Conservation (phyloP, 2,888 invertebrate species). For the Acrobasis consociella region DNA sequence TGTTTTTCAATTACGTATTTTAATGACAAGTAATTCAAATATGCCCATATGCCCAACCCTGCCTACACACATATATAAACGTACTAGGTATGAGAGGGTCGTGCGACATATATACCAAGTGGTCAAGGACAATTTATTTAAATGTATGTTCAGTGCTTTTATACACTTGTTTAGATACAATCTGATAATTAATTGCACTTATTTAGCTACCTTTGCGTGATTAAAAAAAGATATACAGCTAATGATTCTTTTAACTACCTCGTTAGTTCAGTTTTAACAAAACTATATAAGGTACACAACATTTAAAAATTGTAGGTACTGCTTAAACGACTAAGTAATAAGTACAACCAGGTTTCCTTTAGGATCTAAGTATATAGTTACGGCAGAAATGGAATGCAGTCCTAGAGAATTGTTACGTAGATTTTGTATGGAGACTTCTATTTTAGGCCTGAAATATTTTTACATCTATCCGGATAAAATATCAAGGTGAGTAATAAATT, state of each 20-base stretch:
- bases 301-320: too few species aligned
- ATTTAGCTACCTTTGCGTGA: constrained; percentile 18
- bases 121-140: background rate
- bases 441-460: constrained; percentile 69
- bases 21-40: constrained; percentile 32
- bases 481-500: constrained; percentile 55
- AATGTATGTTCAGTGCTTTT: background rate
- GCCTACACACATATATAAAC: too few species aligned
- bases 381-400: constrained; percentile 43
- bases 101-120: constrained; percentile 1
- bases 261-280: too few species aligned
- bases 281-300: too few species aligned
- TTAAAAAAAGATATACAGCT: background rate
- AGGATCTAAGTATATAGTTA: too few species aligned
- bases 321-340: too few species aligned
- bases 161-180: constrained; percentile 10
- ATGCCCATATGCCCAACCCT: too few species aligned
- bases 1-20: constrained; percentile 48
- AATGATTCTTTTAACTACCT: too few species aligned
- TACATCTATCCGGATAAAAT: constrained; percentile 66
- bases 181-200: constrained; percentile 26
- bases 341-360: too few species aligned
- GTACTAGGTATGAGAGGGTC: too few species aligned
- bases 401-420: constrained; percentile 47
- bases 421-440: constrained; percentile 61